These are phyloP conservation scores for Amphiprion percula DNA, from an alignment of 2,113 vertebrate species.

Conservation along the genomic window DNA sequence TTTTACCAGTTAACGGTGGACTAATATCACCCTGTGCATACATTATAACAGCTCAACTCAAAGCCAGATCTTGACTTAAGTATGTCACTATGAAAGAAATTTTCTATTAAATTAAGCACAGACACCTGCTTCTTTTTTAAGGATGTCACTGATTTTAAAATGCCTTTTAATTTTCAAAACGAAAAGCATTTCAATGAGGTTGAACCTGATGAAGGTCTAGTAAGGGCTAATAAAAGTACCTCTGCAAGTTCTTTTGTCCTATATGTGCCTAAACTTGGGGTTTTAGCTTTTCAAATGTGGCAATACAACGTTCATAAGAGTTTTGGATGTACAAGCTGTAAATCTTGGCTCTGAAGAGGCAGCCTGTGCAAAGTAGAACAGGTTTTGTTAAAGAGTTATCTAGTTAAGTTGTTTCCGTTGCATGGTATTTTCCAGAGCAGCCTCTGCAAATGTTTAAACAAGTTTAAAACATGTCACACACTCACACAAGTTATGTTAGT, in stretches of 20 bases:
- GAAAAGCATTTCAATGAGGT: too few relatives aligned
- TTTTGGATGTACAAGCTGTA: neutral
- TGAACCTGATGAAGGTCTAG: too few relatives aligned
- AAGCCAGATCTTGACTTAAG: too few relatives aligned
- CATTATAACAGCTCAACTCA: neutral
- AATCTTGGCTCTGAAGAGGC: neutral
- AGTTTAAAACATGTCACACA: conserved; percentile 17
- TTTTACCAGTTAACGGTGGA: neutral
- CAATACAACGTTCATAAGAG: neutral
- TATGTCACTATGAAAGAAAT: neutral
- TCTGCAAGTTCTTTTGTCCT: too few relatives aligned
- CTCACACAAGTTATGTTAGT: neutral
- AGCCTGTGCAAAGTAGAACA: neutral
- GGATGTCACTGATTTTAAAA: too few relatives aligned
- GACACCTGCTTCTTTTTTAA: neutral
- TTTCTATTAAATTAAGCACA: neutral
- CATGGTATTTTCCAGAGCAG: conserved; percentile 41
- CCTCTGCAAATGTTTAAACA: conserved; percentile 69
- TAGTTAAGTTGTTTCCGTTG: conserved; percentile 34
- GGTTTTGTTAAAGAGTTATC: conserved; percentile 63
- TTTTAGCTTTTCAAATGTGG: neutral
- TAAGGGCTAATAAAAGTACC: too few relatives aligned
- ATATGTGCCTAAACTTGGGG: too few relatives aligned
- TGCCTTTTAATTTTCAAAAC: too few relatives aligned
- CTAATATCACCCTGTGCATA: neutral